Evolutionary conservation across 2,888 invertebrate genomes (phyloP).

Genomic region (Merodon equestris): DNA sequence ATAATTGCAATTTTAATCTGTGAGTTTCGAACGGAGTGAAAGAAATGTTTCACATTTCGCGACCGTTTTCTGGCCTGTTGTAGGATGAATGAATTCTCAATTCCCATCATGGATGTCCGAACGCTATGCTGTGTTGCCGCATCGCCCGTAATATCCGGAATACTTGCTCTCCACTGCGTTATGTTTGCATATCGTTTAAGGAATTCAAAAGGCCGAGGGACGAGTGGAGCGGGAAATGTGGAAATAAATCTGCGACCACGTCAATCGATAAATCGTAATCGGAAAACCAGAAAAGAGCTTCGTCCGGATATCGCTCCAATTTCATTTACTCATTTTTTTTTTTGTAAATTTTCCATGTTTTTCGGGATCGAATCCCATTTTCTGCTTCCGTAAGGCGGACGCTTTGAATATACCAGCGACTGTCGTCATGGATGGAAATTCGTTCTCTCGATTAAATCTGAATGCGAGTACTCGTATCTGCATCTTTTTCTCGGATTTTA

Average conservation of each 20-base stretch:
- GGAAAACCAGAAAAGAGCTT: slow-evolving; percentile 31
- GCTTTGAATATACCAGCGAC: too few species aligned
- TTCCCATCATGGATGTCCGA: slow-evolving; percentile 12
- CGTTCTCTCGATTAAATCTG: slow-evolving; percentile 37
- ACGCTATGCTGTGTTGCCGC: background rate
- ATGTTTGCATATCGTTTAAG: too few species aligned
- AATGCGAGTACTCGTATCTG: background rate
- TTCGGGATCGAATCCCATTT: too few species aligned
- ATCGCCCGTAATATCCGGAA: slow-evolving; percentile 6
- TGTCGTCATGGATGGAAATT: slow-evolving; percentile 42
- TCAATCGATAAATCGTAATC: slow-evolving; percentile 55
- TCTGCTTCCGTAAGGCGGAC: too few species aligned
- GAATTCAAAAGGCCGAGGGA: too few species aligned
- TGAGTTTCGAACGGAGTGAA: background rate
- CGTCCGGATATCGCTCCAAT: too few species aligned
- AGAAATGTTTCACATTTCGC: slow-evolving; percentile 33
- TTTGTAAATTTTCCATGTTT: too few species aligned
- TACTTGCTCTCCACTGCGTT: background rate
- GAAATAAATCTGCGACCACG: slow-evolving; percentile 22
- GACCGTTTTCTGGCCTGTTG: slow-evolving; percentile 6
- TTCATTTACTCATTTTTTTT: too few species aligned
- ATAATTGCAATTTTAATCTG: slow-evolving; percentile 33
- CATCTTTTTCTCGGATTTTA: too few species aligned
- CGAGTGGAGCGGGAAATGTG: background rate
- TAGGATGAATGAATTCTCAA: slow-evolving; percentile 23